Percentiles rank a stretch among this genome's conserved stretches.
These are phyloP conservation scores for Penaeus monodon DNA, from an alignment of 2,888 invertebrate species.

Conservation along the genomic window DNA sequence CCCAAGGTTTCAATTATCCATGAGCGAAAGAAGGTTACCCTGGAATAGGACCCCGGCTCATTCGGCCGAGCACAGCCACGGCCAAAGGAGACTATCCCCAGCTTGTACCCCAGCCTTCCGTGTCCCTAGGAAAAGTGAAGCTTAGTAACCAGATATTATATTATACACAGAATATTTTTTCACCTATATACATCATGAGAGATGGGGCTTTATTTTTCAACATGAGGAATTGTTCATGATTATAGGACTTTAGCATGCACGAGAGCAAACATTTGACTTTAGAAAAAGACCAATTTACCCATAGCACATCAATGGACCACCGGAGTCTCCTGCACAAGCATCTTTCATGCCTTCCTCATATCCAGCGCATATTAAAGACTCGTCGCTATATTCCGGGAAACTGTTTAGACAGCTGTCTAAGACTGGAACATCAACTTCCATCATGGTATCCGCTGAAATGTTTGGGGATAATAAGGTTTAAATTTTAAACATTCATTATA, in stretches of 20 bases:
- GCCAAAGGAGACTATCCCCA: conserved; percentile 43
- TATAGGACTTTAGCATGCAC: too few relatives aligned
- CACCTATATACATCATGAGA: too few relatives aligned
- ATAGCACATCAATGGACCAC: conserved; percentile 44
- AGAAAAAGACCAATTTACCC: conserved; percentile 12
- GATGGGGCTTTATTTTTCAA: too few relatives aligned
- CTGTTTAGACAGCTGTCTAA: conserved; percentile 14
- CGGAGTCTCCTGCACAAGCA: conserved; percentile 43
- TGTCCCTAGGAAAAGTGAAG: not conserved
- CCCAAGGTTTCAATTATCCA: conserved; percentile 27
- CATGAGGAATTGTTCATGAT: too few relatives aligned
- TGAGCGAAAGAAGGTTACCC: not conserved
- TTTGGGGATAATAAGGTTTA: too few relatives aligned
- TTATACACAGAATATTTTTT: too few relatives aligned
- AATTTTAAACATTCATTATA: too few relatives aligned
- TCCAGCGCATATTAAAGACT: conserved; percentile 37
- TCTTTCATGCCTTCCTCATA: conserved; percentile 29
- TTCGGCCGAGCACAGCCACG: conserved; percentile 38
- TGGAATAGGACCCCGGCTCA: conserved; percentile 26
- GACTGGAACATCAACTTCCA: conserved; percentile 25
- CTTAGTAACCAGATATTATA: too few relatives aligned
- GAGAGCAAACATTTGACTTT: too few relatives aligned
- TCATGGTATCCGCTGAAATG: conserved; percentile 30
- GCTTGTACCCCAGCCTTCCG: conserved; percentile 34
- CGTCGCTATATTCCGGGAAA: conserved; percentile 8